These are phyloP conservation scores for Bradypus variegatus DNA, from an alignment of 2,797 vertebrate genomes.

Conservation along the genomic window DNA sequence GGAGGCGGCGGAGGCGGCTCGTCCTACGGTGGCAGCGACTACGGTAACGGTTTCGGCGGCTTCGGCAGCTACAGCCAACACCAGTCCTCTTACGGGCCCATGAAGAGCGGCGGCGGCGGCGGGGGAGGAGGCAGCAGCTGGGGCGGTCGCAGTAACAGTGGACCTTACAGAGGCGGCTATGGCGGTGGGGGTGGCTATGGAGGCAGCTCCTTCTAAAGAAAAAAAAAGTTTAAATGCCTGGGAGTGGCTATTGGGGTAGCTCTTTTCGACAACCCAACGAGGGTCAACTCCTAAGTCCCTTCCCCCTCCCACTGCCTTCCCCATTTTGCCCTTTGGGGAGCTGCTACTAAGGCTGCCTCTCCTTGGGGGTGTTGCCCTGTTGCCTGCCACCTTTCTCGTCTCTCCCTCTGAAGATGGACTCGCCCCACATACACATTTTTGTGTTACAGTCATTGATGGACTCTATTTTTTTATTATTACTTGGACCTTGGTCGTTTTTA, in stretches of 20 bases:
- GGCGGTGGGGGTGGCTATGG: slow-evolving; percentile 83
- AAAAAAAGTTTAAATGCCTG: slow-evolving; percentile 9
- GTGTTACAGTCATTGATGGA: slow-evolving; percentile 83
- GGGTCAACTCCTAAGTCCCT: slow-evolving; percentile 68
- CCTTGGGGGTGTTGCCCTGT: slow-evolving; percentile 24
- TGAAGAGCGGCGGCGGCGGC: slow-evolving; percentile 83
- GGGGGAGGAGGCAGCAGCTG: slow-evolving; percentile 77
- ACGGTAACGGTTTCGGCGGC: slow-evolving; percentile 90
- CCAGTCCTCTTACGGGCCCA: slow-evolving; percentile 89
- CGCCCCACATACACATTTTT: slow-evolving; percentile 78
- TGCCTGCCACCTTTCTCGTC: slow-evolving; percentile 72
- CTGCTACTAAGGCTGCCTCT: slow-evolving; percentile 30
- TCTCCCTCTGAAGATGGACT: slow-evolving; percentile 73
- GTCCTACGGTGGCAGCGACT: slow-evolving; percentile 81
- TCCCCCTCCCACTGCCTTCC: slow-evolving; percentile 63
- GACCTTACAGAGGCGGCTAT: slow-evolving; percentile 91
- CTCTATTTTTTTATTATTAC: slow-evolving; percentile 85
- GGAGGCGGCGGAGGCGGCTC: slow-evolving; percentile 82
- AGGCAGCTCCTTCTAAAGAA: slow-evolving; percentile 73
- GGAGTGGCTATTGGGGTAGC: slow-evolving; percentile 67
- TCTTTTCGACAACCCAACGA: slow-evolving; percentile 66
- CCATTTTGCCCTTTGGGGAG: slow-evolving; percentile 56
- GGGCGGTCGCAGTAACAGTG: slow-evolving; percentile 84
- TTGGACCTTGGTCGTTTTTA: slow-evolving; percentile 83
- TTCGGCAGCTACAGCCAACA: slow-evolving; percentile 96